Percentiles rank a stretch among this genome's conserved stretches.
These are phyloP conservation scores for Nesometra sesokonis DNA, from an alignment of 35 echinoderm and acorn worm genomes.

Conservation along the genomic window DNA sequence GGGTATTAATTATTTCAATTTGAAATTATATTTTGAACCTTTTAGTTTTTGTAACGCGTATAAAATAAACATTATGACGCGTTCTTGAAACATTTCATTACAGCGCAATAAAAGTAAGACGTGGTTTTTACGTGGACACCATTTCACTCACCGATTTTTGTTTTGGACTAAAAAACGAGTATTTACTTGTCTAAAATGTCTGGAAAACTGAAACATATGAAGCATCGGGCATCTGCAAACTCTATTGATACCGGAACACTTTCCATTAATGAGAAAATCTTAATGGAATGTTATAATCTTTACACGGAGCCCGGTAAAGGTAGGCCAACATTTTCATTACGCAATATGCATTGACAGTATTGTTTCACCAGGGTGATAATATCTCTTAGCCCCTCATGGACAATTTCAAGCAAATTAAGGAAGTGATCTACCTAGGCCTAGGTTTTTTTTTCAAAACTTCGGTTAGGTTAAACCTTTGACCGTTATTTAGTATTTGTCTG, in stretches of 20 bases:
- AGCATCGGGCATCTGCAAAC: not conserved
- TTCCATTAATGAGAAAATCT: not conserved
- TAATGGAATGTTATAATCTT: not conserved
- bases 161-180: not conserved
- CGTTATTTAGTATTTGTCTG: too few relatives aligned
- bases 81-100: too few relatives aligned
- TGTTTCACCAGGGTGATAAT: not conserved
- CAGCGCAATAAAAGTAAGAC: too few relatives aligned
- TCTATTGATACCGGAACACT: not conserved
- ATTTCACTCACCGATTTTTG: not conserved
- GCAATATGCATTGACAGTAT: not conserved
- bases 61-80: too few relatives aligned
- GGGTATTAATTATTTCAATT: too few relatives aligned
- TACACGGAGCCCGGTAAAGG: not conserved
- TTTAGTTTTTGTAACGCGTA: too few relatives aligned
- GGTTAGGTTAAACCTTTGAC: too few relatives aligned
- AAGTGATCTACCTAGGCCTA: too few relatives aligned
- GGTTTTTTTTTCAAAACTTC: too few relatives aligned
- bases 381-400: not conserved
- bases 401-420: not conserved
- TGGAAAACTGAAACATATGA: not conserved
- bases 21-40: too few relatives aligned
- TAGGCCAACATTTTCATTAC: not conserved
- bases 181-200: not conserved
- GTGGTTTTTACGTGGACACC: too few relatives aligned